Evolutionary conservation across 2,113 vertebrate species (phyloP).

Genomic region (Tetrax tetrax): DNA sequence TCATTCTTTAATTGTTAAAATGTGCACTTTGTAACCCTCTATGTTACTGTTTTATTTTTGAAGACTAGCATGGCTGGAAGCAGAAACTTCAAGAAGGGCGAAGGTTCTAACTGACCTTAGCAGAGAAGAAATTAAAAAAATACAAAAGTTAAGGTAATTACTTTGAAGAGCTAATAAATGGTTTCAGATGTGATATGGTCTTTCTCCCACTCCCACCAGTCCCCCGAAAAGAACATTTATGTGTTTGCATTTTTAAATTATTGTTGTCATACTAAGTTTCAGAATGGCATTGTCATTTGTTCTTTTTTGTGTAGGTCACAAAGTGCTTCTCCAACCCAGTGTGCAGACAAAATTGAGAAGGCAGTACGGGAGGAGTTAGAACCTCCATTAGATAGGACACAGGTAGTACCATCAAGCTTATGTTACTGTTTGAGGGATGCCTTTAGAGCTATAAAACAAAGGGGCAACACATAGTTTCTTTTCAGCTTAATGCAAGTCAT

Average conservation of each 20-base stretch:
- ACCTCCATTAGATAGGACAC: conserved; percentile 58
- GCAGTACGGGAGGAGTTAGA: conserved; percentile 52
- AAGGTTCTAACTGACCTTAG: background rate
- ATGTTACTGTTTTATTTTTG: background rate
- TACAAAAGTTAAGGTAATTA: conserved; percentile 7
- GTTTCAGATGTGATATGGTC: background rate
- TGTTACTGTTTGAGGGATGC: background rate
- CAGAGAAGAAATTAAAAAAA: conserved; percentile 17
- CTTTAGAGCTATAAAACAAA: background rate
- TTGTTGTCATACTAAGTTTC: background rate
- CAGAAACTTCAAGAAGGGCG: background rate
- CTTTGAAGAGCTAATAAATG: background rate
- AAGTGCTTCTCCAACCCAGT: conserved; percentile 51
- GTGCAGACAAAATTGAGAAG: background rate
- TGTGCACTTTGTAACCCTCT: background rate
- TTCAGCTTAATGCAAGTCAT: background rate
- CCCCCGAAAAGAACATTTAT: background rate
- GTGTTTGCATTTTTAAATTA: background rate
- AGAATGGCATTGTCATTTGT: background rate
- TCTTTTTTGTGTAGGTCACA: conserved; percentile 63
- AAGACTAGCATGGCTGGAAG: conserved; percentile 10
- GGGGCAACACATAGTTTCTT: background rate
- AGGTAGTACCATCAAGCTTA: conserved; percentile 64
- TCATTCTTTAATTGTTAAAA: background rate
- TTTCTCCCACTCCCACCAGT: background rate